Base-by-base conservation (phyloP, 2,888 invertebrate genomes). In the Litoditis marina region DNA sequence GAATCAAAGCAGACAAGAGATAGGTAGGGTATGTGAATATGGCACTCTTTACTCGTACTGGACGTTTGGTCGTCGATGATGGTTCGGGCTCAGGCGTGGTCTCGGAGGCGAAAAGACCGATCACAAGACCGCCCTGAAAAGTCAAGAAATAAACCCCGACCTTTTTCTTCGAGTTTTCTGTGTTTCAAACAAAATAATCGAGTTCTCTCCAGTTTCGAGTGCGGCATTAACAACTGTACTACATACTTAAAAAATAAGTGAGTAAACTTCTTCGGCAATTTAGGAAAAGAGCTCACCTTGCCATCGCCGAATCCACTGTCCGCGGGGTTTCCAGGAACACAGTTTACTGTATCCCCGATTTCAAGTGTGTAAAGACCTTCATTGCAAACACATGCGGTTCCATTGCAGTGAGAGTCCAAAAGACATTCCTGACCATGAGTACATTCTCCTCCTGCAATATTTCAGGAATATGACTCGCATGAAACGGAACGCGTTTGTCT, bases 381-480 rank as follows among this genome's bases (percentile, higher is more conserved):
- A 27, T 77, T 73, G 57, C 82, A 82, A 28, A 76, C 79, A 61
- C 82, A 82, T 19, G 62, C 30, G 13, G 76, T 82, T 44, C 82
- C 82, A 50, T 82, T 81, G 65, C 82, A 82, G 42, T 63, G 68
- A 13, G 82, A 81, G 32, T 82, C 80, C 7, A 80, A 65, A 47
- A 82, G 71, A 53, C 82, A 82, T 49, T 78, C 78, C 54, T 82
- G 79, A 42, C 81, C 82, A 19, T 75, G 73, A 8, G 74, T 59
- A 61, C 82, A 82, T 50, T 74, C 77, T 54, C 76, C 76, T 50
- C 81, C 81, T 78, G 39, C 34, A 66, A 53, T n/a, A 5, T 2
- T 30, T 31, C 4, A n/a, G n/a, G n/a, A n/a, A n/a, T n/a, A n/a
- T n/a, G n/a, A n/a, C n/a, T n/a, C n/a, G n/a, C n/a, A n/a, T n/a